phyloP scores from a whole-genome alignment of 1,140 invertebrate genomes.

The Drosophila rufa region DNA sequence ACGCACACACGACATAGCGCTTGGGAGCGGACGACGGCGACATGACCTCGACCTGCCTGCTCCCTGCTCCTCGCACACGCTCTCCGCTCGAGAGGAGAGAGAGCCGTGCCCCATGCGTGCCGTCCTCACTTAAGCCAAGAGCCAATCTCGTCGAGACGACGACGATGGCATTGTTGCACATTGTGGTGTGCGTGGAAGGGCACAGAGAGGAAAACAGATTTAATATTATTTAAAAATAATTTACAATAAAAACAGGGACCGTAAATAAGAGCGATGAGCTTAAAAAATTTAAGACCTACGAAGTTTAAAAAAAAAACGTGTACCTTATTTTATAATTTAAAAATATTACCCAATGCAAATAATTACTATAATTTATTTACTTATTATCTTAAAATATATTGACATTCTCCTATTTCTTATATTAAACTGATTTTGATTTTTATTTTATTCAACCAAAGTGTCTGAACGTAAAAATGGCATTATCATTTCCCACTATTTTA shows the following conservation, averaged over 20 bases:
- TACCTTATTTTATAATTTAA: too few species aligned
- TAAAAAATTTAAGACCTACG: too few species aligned
- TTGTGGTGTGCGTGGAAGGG: slow-evolving; percentile 20
- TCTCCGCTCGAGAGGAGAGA: slow-evolving; percentile 27
- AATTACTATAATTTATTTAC: too few species aligned
- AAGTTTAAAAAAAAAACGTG: too few species aligned
- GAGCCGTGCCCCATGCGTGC: slow-evolving; percentile 77
- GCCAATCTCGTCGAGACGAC: slow-evolving; percentile 51
- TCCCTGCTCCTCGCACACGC: slow-evolving; percentile 54
- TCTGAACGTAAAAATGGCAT: too few species aligned
- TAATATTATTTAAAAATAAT: neutral
- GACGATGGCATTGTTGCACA: slow-evolving; percentile 57
- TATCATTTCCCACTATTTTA: neutral
- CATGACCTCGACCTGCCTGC: slow-evolving; percentile 73
- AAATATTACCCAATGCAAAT: neutral
- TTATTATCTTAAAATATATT: neutral
- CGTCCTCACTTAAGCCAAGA: slow-evolving; percentile 71
- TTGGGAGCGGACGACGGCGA: slow-evolving; percentile 42
- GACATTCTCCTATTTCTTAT: too few species aligned
- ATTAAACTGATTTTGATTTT: neutral
- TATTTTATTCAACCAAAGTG: neutral
- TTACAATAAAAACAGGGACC: neutral
- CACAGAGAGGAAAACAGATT: slow-evolving; percentile 2
- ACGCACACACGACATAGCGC: slow-evolving; percentile 58
- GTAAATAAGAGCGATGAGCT: too few species aligned